These are phyloP conservation scores for Nibea coibor DNA, from an alignment of 2,113 vertebrate species.

Conservation along the genomic window DNA sequence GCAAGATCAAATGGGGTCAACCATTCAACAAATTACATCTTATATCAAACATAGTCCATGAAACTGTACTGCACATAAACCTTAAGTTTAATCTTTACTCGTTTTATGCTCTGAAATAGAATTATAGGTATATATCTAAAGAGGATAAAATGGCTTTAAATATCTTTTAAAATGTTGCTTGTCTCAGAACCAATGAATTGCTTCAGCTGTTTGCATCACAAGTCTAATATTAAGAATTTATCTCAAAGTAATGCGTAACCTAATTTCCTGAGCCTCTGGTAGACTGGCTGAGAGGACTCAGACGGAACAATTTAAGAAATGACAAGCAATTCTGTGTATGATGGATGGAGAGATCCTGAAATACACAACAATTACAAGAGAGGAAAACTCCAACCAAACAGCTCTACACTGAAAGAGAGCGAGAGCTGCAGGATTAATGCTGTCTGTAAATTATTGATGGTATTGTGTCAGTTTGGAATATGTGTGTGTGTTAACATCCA, in stretches of 20 bases:
- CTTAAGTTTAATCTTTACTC: no score
- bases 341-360: constrained; percentile 35
- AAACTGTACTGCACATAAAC: no score
- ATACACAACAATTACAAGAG: constrained; percentile 6
- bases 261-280: constrained; percentile 16
- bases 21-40: no score
- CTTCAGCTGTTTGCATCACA: not conserved
- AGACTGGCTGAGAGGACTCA: constrained; percentile 7
- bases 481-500: constrained; percentile 6
- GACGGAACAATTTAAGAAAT: constrained; percentile 26
- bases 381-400: not conserved
- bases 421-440: not conserved
- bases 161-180: not conserved
- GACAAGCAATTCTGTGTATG: constrained; percentile 23
- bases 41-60: no score
- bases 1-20: no score
- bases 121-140: not conserved
- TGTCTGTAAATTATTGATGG: constrained; percentile 19
- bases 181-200: not conserved
- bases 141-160: not conserved
- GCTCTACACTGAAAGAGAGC: not conserved
- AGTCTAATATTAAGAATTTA: constrained; percentile 3
- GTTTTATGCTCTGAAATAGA: not conserved
- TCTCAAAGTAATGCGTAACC: not conserved
- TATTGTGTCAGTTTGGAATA: constrained; percentile 15